phyloP scores from a whole-genome alignment of 2,113 vertebrate species.

The Saguinus imperator region DNA sequence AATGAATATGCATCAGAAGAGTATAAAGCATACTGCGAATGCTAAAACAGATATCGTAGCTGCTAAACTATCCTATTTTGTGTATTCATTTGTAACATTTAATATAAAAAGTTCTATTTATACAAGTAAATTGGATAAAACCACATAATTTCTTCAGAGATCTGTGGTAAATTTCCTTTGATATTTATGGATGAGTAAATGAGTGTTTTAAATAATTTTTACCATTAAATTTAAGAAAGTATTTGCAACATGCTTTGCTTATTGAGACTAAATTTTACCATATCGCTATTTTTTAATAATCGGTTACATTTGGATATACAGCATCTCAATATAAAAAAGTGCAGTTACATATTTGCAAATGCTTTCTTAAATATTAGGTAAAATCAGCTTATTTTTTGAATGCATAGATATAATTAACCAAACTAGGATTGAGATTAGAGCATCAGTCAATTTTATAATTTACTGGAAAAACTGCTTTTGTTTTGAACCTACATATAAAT shows the following conservation, averaged over 20 bases:
- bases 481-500: background rate
- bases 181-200: background rate
- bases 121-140: background rate
- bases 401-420: background rate
- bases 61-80: background rate
- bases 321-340: background rate
- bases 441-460: background rate
- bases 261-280: conserved; percentile 2
- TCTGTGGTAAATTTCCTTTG: background rate
- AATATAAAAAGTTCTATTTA: background rate
- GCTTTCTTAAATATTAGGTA: background rate
- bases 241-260: background rate
- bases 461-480: background rate
- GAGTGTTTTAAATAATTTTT: background rate
- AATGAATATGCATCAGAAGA: background rate
- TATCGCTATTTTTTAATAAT: background rate
- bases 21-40: background rate
- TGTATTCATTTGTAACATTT: background rate
- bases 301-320: background rate
- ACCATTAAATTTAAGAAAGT: background rate
- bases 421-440: background rate
- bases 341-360: background rate
- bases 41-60: background rate
- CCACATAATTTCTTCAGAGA: background rate
- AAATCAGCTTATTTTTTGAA: background rate